phyloP scores from a whole-genome alignment of 1,140 invertebrate species.

The Trichonephila clavata region DNA sequence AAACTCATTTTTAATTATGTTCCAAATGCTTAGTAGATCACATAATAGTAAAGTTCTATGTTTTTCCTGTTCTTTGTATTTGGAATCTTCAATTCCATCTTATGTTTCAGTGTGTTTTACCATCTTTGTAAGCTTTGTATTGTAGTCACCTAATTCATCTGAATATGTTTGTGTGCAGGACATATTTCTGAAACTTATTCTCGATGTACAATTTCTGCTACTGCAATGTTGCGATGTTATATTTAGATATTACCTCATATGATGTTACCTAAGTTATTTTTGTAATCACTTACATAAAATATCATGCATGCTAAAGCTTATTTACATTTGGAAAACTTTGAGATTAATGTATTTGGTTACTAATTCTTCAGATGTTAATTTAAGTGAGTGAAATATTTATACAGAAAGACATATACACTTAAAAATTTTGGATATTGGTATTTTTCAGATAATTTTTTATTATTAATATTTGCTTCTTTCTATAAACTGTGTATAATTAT shows the following conservation, averaged over 20 bases:
- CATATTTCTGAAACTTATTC: too few species aligned
- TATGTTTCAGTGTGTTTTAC: too few species aligned
- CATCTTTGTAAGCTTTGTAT: too few species aligned
- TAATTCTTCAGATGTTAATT: background rate
- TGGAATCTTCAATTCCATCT: too few species aligned
- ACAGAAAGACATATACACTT: background rate
- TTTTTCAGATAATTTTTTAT: background rate
- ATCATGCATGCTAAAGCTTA: background rate
- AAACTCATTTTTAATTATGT: too few species aligned
- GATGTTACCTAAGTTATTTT: background rate
- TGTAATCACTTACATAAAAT: background rate
- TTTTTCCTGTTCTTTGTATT: too few species aligned
- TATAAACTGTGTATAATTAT: background rate
- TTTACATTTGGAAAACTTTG: background rate
- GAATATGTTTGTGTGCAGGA: too few species aligned
- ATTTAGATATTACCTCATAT: background rate
- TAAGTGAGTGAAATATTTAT: background rate
- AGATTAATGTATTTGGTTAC: background rate
- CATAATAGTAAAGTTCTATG: too few species aligned
- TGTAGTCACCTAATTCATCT: too few species aligned
- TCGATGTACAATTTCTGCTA: too few species aligned
- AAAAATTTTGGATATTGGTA: background rate
- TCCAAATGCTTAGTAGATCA: too few species aligned
- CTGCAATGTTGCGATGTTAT: too few species aligned
- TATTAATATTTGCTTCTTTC: background rate